Evolutionary conservation across 1,140 invertebrate species (phyloP).

Genomic region (Drosophila lini): DNA sequence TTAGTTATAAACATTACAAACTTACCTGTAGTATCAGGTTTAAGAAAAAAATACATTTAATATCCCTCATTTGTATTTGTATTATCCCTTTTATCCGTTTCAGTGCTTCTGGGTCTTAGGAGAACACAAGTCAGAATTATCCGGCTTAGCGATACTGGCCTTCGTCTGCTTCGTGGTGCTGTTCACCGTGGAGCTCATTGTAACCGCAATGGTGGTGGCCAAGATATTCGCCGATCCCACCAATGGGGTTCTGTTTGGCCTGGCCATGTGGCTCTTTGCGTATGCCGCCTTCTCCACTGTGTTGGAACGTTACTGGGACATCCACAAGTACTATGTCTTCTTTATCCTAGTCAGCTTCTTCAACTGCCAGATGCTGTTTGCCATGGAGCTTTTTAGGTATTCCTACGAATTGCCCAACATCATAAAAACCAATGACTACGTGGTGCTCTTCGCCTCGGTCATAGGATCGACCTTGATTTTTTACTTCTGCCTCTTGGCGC

Average conservation of each 20-base stretch:
- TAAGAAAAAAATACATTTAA: too few relatives aligned
- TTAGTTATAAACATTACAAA: too few relatives aligned
- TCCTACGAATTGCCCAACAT: conserved; percentile 8
- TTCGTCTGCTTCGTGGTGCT: conserved; percentile 41
- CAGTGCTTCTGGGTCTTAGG: conserved; percentile 35
- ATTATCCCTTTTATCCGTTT: background rate
- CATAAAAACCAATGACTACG: conserved; percentile 9
- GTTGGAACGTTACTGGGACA: conserved; percentile 50
- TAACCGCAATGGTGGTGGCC: conserved; percentile 59
- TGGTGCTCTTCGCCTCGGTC: conserved; percentile 37
- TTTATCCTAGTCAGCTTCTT: conserved; percentile 61
- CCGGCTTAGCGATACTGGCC: background rate
- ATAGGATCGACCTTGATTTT: conserved; percentile 21
- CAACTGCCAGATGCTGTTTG: conserved; percentile 60
- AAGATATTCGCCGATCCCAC: conserved; percentile 43
- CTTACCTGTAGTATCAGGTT: too few relatives aligned
- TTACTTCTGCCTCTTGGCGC: conserved; percentile 18
- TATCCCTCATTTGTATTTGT: background rate
- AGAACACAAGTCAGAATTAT: background rate
- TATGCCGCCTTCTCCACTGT: conserved; percentile 66
- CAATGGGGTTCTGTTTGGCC: conserved; percentile 54
- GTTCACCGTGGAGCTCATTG: conserved; percentile 52
- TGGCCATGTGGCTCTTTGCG: conserved; percentile 60
- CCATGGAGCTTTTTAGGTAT: conserved; percentile 51
- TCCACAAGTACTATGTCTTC: conserved; percentile 37